Conservation (phyloP, 2,797 vertebrate genomes). For the Poeciliopsis gracilis region DNA sequence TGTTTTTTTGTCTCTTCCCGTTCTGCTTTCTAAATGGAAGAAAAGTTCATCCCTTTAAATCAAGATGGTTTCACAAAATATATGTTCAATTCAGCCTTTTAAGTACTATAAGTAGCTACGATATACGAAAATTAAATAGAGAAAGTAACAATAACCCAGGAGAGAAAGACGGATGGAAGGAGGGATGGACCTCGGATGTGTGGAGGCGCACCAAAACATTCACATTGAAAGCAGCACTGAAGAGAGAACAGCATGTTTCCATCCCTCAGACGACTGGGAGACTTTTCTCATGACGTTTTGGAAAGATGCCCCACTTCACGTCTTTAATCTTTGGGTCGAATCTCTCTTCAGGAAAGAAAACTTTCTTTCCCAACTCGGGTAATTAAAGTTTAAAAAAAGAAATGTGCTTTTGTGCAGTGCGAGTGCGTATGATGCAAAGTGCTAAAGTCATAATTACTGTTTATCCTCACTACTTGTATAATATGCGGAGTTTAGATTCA, state of each 20-base stretch:
- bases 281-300: conserved; percentile 25
- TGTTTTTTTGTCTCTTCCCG: background rate
- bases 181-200: conserved; percentile 52
- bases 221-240: conserved; percentile 34
- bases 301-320: conserved; percentile 35
- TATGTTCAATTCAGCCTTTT: background rate
- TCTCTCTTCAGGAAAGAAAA: conserved; percentile 33
- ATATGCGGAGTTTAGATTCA: background rate
- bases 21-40: background rate
- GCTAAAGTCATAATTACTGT: conserved; percentile 20
- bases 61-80: background rate
- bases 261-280: conserved; percentile 30
- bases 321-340: conserved; percentile 46
- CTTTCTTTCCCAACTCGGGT: conserved; percentile 41
- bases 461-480: background rate
- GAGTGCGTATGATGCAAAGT: background rate
- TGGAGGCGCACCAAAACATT: conserved; percentile 35
- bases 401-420: conserved; percentile 27
- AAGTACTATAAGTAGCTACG: conserved; percentile 20
- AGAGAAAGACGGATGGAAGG: conserved; percentile 55
- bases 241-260: conserved; percentile 35
- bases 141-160: conserved; percentile 43
- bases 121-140: conserved; percentile 23
- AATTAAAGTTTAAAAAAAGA: conserved; percentile 51
- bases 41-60: background rate